Conservation (phyloP, 2,888 invertebrate species). For the Harmothoe impar region DNA sequence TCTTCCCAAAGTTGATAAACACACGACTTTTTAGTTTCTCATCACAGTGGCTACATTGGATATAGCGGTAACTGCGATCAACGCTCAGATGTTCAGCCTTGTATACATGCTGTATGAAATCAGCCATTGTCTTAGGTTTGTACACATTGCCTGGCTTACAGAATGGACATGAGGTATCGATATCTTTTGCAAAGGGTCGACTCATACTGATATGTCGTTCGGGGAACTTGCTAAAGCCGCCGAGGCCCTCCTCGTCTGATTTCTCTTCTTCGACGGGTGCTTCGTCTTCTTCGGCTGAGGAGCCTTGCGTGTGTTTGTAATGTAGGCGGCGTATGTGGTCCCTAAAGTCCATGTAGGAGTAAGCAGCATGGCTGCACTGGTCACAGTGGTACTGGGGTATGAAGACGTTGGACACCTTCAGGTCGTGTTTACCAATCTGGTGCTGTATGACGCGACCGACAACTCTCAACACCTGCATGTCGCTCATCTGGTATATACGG, state of each 20-base stretch:
- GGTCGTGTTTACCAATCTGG: neutral
- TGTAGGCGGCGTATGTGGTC: slow-evolving; percentile 6
- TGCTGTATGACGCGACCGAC: slow-evolving; percentile 14
- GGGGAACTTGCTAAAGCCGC: slow-evolving; percentile 2
- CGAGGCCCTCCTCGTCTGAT: neutral
- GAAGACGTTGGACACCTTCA: neutral
- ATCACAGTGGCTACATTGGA: slow-evolving; percentile 8
- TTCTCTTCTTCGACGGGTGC: neutral
- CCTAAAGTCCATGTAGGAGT: slow-evolving; percentile 23
- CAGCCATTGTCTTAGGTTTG: neutral
- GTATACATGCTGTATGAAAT: slow-evolving; percentile 10
- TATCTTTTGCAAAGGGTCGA: neutral
- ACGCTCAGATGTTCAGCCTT: neutral
- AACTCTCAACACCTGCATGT: neutral
- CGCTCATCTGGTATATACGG: slow-evolving; percentile 24
- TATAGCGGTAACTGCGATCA: neutral
- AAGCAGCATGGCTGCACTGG: neutral
- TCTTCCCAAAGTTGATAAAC: neutral
- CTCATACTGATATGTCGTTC: neutral
- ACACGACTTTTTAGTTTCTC: slow-evolving; percentile 17
- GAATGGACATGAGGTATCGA: slow-evolving; percentile 29
- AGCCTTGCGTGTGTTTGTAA: neutral
- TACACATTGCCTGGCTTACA: neutral
- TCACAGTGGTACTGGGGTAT: slow-evolving; percentile 25
- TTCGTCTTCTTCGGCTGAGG: neutral